Evolutionary conservation across 2,113 vertebrate genomes (phyloP).

Genomic region (Tachuris rubrigastra): DNA sequence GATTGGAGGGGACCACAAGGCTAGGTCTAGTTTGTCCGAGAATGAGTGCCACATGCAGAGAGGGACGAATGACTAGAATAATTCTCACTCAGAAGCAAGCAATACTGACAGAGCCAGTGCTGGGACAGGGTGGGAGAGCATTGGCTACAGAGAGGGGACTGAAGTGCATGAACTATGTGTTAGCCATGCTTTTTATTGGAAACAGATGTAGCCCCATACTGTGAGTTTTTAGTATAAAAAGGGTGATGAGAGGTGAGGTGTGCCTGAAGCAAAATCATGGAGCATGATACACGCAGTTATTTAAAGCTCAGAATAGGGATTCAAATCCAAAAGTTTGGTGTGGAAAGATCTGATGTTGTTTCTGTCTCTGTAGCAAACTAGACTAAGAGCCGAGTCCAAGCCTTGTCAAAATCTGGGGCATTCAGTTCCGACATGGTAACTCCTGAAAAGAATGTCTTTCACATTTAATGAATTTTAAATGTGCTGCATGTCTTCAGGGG

Average conservation of each 20-base stretch:
- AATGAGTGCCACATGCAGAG: neutral
- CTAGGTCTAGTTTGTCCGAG: conserved; percentile 17
- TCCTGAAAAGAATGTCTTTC: conserved; percentile 19
- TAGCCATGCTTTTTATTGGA: neutral
- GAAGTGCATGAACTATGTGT: neutral
- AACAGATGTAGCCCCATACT: neutral
- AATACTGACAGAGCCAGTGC: neutral
- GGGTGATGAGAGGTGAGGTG: neutral
- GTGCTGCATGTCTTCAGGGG: neutral
- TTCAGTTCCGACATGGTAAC: neutral
- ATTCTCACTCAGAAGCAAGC: neutral
- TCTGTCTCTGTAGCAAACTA: neutral
- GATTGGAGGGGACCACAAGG: neutral
- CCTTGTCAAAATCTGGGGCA: neutral
- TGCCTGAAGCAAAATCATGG: neutral
- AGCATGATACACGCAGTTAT: rapidly evolving
- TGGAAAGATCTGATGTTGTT: neutral
- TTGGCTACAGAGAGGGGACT: neutral
- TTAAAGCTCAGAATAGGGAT: neutral
- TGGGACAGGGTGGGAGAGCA: neutral
- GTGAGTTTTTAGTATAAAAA: neutral
- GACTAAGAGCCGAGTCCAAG: neutral
- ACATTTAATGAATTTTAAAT: conserved; percentile 58
- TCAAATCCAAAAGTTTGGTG: neutral
- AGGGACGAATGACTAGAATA: conserved; percentile 1